phyloP scores from a whole-genome alignment of 2,888 invertebrate genomes.

The Pheosia tremula region DNA sequence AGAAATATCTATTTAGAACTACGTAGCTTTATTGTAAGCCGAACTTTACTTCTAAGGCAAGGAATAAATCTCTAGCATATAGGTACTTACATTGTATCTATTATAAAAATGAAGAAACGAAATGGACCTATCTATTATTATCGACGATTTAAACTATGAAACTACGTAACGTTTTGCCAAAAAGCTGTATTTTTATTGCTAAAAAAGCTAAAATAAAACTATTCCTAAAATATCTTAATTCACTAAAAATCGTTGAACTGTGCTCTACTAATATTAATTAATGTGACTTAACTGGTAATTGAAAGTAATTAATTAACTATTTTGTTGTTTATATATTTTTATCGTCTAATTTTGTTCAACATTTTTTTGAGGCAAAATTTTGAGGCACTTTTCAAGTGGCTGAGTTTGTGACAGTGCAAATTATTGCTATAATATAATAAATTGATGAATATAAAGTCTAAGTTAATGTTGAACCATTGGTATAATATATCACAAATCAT shows the following conservation, averaged over 20 bases:
- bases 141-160: constrained; percentile 66
- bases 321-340: constrained; percentile 43
- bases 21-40: constrained; percentile 65
- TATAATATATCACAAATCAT: constrained; percentile 78
- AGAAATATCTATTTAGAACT: constrained; percentile 61
- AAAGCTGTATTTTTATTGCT: constrained; percentile 74
- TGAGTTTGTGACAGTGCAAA: constrained; percentile 62
- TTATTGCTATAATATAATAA: constrained; percentile 56
- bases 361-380: constrained; percentile 49
- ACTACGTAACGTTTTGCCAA: constrained; percentile 72
- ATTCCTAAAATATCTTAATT: constrained; percentile 47
- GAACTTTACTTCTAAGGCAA: constrained; percentile 67
- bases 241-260: constrained; percentile 68
- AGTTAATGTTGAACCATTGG: constrained; percentile 60
- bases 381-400: constrained; percentile 78
- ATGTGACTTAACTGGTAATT: constrained; percentile 57
- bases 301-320: constrained; percentile 48
- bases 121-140: constrained; percentile 57
- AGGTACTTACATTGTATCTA: constrained; percentile 50
- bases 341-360: constrained; percentile 53
- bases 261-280: constrained; percentile 62
- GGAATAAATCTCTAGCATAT: constrained; percentile 69
- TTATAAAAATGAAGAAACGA: constrained; percentile 57
- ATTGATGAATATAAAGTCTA: constrained; percentile 65
- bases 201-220: constrained; percentile 76